These are phyloP conservation scores for Anastrepha obliqua DNA, from an alignment of 1,140 invertebrate species.

Conservation along the genomic window DNA sequence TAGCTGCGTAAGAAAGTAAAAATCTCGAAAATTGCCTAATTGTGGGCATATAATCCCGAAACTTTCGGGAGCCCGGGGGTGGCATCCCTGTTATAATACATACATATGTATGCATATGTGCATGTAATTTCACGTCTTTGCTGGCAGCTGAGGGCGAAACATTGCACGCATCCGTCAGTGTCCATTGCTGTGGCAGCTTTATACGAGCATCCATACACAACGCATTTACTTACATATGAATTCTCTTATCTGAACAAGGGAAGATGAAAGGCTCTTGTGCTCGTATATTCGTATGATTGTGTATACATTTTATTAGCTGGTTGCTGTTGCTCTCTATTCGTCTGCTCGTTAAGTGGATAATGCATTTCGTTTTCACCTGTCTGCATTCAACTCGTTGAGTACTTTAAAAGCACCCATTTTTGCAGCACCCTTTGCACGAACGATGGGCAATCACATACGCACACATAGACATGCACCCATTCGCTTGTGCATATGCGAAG, in stretches of 20 bases:
- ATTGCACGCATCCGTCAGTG: slow-evolving; percentile 51
- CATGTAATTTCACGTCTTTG: background rate
- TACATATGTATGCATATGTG: background rate
- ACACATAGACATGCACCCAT: background rate
- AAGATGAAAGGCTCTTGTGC: slow-evolving; percentile 17
- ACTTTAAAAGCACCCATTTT: slow-evolving; percentile 47
- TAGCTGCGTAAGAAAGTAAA: too few species aligned
- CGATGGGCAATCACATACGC: background rate
- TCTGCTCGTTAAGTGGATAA: slow-evolving; percentile 53
- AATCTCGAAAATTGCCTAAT: too few species aligned
- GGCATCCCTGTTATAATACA: too few species aligned
- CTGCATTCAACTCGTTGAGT: slow-evolving; percentile 45
- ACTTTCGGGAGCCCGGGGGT: too few species aligned
- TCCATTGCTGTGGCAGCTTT: slow-evolving; percentile 28
- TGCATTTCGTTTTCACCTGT: slow-evolving; percentile 52
- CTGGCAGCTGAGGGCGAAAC: slow-evolving; percentile 7
- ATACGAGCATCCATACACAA: background rate
- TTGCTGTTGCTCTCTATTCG: slow-evolving; percentile 46
- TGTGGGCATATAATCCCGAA: too few species aligned
- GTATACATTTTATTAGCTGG: slow-evolving; percentile 23
- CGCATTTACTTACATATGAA: background rate
- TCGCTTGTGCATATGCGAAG: background rate
- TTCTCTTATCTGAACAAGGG: background rate
- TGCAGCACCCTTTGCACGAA: slow-evolving; percentile 27
- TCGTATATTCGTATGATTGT: background rate